These are phyloP conservation scores for Platycheirus rosarum DNA, from an alignment of 2,888 invertebrate species.

Conservation along the genomic window DNA sequence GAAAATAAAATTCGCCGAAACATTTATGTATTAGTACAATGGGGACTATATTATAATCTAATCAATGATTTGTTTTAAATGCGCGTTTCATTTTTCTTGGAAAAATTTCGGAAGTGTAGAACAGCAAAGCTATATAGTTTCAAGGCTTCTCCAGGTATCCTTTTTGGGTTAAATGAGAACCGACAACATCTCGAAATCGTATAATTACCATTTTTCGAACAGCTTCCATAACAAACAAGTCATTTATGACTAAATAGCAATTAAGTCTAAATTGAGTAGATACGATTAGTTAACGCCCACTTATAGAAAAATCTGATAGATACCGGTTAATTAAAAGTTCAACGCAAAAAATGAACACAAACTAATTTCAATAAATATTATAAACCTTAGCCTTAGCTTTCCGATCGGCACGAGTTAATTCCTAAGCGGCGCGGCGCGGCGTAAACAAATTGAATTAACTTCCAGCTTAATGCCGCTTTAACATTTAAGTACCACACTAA, in stretches of 20 bases:
- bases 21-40: no score
- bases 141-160: conserved; percentile 41
- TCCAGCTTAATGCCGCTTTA: conserved; percentile 21
- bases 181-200: not conserved
- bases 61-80: no score
- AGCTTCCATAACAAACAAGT: conserved; percentile 52
- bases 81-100: no score
- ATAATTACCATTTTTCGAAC: conserved; percentile 61
- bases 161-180: conserved; percentile 22
- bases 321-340: conserved; percentile 17
- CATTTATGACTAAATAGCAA: conserved; percentile 37
- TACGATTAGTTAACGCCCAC: conserved; percentile 41
- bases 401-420: not conserved
- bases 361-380: not conserved
- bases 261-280: conserved; percentile 5
- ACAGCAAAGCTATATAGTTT: no score
- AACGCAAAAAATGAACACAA: not conserved
- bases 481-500: conserved; percentile 29
- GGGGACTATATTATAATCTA: no score
- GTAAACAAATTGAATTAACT: conserved; percentile 22
- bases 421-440: no score
- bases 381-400: no score
- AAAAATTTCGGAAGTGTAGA: no score
- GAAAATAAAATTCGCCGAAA: no score
- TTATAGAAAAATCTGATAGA: conserved; percentile 5